Percentiles rank a stretch among this genome's conserved stretches.
Conservation (phyloP, 2,797 vertebrate genomes). For the Siniperca scherzeri region DNA sequence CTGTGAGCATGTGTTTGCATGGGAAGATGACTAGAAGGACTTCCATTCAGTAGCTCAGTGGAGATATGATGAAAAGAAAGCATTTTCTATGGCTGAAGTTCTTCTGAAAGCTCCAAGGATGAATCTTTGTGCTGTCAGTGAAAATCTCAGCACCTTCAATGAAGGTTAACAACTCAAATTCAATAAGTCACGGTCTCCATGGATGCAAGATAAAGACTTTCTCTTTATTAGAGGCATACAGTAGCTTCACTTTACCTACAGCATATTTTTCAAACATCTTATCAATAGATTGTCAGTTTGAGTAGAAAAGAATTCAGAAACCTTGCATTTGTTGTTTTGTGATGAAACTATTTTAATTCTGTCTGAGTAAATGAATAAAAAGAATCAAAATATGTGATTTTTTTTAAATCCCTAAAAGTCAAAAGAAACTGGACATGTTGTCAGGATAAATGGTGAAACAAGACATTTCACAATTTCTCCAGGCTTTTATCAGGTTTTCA, state of each 20-base stretch:
- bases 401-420: background rate
- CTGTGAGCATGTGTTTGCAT: background rate
- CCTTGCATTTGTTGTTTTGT: constrained; percentile 1
- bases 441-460: background rate
- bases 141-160: constrained; percentile 51
- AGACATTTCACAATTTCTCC: background rate
- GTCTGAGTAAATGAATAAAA: background rate
- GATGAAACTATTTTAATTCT: background rate
- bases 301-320: constrained; percentile 18
- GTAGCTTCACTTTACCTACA: constrained; percentile 28
- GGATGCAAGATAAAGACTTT: constrained; percentile 57
- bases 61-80: constrained; percentile 51
- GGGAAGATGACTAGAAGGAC: constrained; percentile 41
- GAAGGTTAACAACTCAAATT: constrained; percentile 67
- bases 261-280: constrained; percentile 1
- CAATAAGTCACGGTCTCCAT: constrained; percentile 66
- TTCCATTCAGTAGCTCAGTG: constrained; percentile 31
- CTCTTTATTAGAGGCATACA: constrained; percentile 16
- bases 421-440: background rate
- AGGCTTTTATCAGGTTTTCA: background rate
- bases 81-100: constrained; percentile 58
- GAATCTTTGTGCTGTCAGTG: constrained; percentile 45
- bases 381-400: constrained; percentile 16
- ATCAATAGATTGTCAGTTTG: constrained; percentile 18
- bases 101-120: constrained; percentile 66